phyloP scores from a whole-genome alignment of 37 sponge, comb jelly and placozoan species.

The Sycon ciliatum region DNA sequence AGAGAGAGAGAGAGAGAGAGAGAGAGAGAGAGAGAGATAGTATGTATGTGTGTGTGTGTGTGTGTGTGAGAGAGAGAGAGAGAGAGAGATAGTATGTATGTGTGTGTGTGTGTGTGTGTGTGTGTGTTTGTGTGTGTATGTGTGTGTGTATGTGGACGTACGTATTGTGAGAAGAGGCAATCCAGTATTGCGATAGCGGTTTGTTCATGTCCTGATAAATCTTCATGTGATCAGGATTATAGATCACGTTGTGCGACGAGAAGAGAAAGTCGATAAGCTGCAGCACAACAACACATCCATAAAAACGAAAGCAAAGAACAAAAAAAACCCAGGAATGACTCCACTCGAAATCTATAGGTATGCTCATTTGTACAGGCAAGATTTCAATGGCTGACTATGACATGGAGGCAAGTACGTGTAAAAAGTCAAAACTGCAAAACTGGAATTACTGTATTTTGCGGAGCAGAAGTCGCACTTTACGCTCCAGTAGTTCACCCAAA shows the following conservation, averaged over 20 bases:
- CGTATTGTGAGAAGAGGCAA: constrained; percentile 96
- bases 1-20: background rate
- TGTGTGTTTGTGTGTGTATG: too few relatives aligned
- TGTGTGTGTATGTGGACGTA: constrained; percentile 2
- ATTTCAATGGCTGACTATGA: too few relatives aligned
- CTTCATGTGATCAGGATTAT: constrained; percentile 38
- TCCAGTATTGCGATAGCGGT: constrained; percentile 94
- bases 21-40: too few relatives aligned
- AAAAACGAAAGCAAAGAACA: constrained; percentile 1
- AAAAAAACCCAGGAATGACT: background rate
- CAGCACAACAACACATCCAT: constrained; percentile 1
- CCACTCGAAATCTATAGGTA: background rate
- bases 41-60: background rate
- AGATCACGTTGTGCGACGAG: constrained; percentile 67
- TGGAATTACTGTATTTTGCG: too few relatives aligned
- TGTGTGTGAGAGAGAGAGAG: background rate
- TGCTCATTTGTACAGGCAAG: too few relatives aligned
- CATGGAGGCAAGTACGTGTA: too few relatives aligned
- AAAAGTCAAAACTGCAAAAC: too few relatives aligned
- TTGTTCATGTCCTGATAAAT: constrained; percentile 79
- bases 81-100: too few relatives aligned
- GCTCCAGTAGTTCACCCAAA: too few relatives aligned
- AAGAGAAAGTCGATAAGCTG: constrained; percentile 91
- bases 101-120: too few relatives aligned
- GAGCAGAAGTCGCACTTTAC: too few relatives aligned